Evolutionary conservation across 1,140 invertebrate species (phyloP).

Genomic region (Archegozetes longisetosus): DNA sequence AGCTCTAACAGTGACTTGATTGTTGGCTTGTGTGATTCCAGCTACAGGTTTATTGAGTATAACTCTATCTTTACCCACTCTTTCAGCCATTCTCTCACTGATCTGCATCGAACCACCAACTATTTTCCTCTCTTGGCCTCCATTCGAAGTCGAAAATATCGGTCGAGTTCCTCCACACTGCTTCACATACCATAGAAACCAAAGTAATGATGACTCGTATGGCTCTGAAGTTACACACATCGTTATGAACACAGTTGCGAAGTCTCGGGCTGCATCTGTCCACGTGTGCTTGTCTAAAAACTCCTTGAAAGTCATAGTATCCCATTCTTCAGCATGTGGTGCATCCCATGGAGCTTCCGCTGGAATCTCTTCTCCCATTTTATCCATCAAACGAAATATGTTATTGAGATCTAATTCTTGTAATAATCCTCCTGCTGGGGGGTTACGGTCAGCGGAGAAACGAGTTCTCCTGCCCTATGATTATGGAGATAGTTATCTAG

Average conservation of each 20-base stretch:
- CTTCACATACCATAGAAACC: constrained; percentile 29
- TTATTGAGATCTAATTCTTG: constrained; percentile 21
- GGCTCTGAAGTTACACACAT: constrained; percentile 27
- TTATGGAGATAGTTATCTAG: neutral
- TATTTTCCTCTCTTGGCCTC: constrained; percentile 31
- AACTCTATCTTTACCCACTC: constrained; percentile 21
- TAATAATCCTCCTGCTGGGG: neutral
- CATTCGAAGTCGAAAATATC: constrained; percentile 27
- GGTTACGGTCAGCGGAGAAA: neutral
- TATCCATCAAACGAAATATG: constrained; percentile 20
- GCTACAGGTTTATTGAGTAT: constrained; percentile 20
- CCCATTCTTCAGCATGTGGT: constrained; percentile 30
- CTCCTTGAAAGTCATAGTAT: constrained; percentile 28
- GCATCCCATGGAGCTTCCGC: constrained; percentile 29
- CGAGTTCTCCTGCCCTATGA: constrained; percentile 6
- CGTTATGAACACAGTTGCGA: constrained; percentile 17
- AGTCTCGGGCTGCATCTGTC: constrained; percentile 25
- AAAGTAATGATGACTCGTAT: constrained; percentile 29
- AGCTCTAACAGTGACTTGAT: constrained; percentile 19
- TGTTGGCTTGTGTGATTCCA: neutral
- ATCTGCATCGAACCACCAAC: constrained; percentile 31
- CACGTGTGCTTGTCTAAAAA: constrained; percentile 28
- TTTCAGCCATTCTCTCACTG: constrained; percentile 25
- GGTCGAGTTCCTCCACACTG: constrained; percentile 25
- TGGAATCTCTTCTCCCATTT: constrained; percentile 26